Evolutionary conservation across 1,140 invertebrate genomes (phyloP).

Genomic region (Aethina tumida): DNA sequence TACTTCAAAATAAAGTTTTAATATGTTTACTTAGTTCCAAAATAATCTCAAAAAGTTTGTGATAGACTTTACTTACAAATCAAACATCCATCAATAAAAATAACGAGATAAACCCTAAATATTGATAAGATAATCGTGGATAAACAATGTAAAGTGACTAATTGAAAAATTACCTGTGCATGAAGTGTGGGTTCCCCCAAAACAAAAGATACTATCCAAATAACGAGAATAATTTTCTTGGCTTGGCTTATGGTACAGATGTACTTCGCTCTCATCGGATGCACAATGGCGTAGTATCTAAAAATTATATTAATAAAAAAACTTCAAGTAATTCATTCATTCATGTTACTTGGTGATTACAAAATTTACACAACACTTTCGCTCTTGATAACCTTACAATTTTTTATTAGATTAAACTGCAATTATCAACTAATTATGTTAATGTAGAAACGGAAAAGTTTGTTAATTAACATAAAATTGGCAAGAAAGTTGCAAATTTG

Average conservation of each 20-base stretch:
- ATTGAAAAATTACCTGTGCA: constrained; percentile 45
- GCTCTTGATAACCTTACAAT: neutral
- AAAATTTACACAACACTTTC: constrained; percentile 1
- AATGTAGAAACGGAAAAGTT: neutral
- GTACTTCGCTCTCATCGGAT: constrained; percentile 65
- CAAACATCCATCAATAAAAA: no score
- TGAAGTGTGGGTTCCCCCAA: constrained; percentile 49
- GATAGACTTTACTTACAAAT: no score
- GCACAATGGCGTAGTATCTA: constrained; percentile 69
- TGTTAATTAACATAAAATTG: no score
- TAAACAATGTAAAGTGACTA: no score
- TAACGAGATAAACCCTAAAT: no score
- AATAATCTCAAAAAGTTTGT: no score
- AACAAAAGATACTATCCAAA: constrained; percentile 52
- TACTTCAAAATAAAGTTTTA: no score
- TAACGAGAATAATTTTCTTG: constrained; percentile 49
- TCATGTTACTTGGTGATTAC: no score
- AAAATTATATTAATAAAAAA: constrained; percentile 25
- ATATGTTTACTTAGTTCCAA: no score
- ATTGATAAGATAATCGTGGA: no score
- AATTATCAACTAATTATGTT: neutral
- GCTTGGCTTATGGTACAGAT: constrained; percentile 61
- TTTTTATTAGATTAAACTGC: neutral
- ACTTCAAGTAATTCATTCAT: no score
- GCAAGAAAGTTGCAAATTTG: no score